A percentile compares a stretch with the other conserved stretches of the same genome.
phyloP scores from a whole-genome alignment of 37 sponge, comb jelly and placozoan species.

The Beroe forskalii region DNA sequence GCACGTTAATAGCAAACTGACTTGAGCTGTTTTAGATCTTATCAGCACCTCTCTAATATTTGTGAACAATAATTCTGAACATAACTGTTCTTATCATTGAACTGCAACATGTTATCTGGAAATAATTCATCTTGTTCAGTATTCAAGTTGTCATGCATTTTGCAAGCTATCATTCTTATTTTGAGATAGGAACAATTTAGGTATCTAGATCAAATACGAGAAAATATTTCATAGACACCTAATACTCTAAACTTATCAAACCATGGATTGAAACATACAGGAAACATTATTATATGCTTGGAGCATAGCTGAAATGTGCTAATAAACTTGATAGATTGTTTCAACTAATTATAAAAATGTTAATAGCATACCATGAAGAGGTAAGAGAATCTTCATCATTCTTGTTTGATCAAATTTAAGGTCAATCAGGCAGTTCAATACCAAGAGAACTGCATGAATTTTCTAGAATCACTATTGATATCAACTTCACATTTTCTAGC shows the following conservation, averaged over 20 bases:
- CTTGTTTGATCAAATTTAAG: not conserved
- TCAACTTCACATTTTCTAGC: not conserved
- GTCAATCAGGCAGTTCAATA: not conserved
- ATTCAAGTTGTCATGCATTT: no score
- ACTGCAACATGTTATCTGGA: not conserved
- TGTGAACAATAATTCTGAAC: not conserved
- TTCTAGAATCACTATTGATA: not conserved
- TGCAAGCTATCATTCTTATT: no score
- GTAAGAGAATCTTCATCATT: not conserved
- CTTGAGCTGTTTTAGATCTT: no score
- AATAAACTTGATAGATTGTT: no score
- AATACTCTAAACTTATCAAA: no score
- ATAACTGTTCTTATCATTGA: not conserved
- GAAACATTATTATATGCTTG: no score
- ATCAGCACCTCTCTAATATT: not conserved
- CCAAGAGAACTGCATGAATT: not conserved
- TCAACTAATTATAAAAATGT: no score
- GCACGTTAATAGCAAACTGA: not conserved
- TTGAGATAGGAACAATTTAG: no score
- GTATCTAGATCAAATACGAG: no score
- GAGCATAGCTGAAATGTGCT: no score
- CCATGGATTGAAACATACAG: no score
- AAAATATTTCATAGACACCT: no score
- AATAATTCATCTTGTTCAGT: not conserved
- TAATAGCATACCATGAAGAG: not conserved